Evolutionary conservation across 2,888 invertebrate genomes (phyloP), one percentile per base, ranked within the genome.

Genomic region (Thyatira batis): DNA sequence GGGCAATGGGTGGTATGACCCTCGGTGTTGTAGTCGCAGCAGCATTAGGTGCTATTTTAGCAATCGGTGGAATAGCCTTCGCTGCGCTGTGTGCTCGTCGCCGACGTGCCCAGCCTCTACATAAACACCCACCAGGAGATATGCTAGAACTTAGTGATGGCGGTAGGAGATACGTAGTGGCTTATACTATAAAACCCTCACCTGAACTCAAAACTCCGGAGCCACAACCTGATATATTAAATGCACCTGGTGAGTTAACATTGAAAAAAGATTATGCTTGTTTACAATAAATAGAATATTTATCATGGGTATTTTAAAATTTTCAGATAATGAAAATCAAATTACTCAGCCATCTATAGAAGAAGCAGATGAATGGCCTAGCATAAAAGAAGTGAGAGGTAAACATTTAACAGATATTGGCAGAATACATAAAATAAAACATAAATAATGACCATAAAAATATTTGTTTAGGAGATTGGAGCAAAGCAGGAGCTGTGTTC

Each of bases 121-220:
- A 90, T 69, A 90, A 91, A 54, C 87, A 91, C 58, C 90, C 92
- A 1, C 87, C 89, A 20, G 85, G 92, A 10, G 91, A 92, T 51
- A 90, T 91, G 89, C 94, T 73, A 94, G 96, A 74, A 92, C 94
- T 69, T 43, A 96, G 96, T 63, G 96, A 96, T 28, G 96, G 96
- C 0, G 96, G 97, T 68, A 94, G 96, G 69, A 93, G 96, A 65
- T 96, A 97, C 76, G 97, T 97, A 43, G 97, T 97, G 20, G 96
- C 97, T 10, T 97, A 97, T 70, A 97, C 97, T 10, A 93, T 97
- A 61, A 97, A 97, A 79, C 95, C 95, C 11, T 93, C 94, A 0
- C 87, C 87, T 1, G 92, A 92, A 25, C 67, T 80, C 2, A 92
- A 92, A 64, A 94, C 94, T n/a, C 93, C 93, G 30, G 94, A 94